phyloP scores from a whole-genome alignment of 2,888 invertebrate species.

The Lissocephala sabroskyi region DNA sequence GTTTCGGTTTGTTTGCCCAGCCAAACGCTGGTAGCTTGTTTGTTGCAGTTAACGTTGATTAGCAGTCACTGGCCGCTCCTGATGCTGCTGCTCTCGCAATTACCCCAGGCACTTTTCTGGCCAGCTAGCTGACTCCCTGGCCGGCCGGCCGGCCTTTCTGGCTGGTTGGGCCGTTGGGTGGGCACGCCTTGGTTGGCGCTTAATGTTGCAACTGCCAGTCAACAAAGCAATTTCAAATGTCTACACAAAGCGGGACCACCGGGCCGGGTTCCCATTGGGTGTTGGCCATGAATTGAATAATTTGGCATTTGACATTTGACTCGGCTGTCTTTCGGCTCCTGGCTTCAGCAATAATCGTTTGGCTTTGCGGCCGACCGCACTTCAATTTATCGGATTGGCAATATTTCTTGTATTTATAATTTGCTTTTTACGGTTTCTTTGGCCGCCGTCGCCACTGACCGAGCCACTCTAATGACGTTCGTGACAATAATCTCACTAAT shows the following conservation, averaged over 20 bases:
- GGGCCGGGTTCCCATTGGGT: constrained; percentile 44
- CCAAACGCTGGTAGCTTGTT: constrained; percentile 33
- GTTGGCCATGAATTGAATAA: constrained; percentile 48
- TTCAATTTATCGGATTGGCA: constrained; percentile 10
- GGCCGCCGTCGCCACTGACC: constrained; percentile 16
- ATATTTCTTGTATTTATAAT: constrained; percentile 38
- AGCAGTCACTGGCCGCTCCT: constrained; percentile 26
- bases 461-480: constrained; percentile 26
- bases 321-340: too few species aligned
- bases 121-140: too few species aligned
- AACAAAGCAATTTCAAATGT: constrained; percentile 64
- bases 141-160: neutral
- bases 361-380: too few species aligned
- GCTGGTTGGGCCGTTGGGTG: constrained; percentile 25
- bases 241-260: constrained; percentile 29
- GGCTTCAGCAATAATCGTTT: too few species aligned
- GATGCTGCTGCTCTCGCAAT: too few species aligned
- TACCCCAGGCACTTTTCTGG: too few species aligned
- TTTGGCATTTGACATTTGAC: constrained; percentile 23
- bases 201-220: constrained; percentile 48
- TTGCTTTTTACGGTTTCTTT: constrained; percentile 53
- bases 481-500: constrained; percentile 46
- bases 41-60: constrained; percentile 66
- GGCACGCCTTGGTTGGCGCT: constrained; percentile 35
- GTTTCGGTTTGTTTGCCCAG: constrained; percentile 63